Conservation (phyloP, 2,888 invertebrate genomes). For the Antitype chi region DNA sequence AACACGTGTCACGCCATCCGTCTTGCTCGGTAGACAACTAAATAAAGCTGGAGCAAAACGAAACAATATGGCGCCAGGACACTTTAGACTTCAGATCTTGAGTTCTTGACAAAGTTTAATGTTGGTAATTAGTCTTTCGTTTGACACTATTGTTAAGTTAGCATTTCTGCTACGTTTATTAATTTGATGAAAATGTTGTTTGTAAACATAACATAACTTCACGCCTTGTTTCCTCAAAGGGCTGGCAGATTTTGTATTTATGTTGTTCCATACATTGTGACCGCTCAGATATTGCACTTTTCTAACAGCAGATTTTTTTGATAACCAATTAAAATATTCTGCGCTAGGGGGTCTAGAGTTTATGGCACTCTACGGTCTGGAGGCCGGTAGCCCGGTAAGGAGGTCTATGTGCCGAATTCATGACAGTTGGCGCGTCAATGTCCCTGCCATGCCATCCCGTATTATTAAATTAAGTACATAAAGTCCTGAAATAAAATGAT, state of each 20-base stretch:
- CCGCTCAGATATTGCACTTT: no score
- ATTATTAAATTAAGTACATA: no score
- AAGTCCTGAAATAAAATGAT: background rate
- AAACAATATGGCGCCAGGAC: constrained; percentile 58
- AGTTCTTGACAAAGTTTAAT: constrained; percentile 30
- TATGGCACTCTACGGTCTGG: no score
- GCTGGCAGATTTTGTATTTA: background rate
- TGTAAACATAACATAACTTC: background rate
- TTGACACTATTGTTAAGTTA: constrained; percentile 8
- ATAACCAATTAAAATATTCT: no score
- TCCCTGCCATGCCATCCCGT: no score
- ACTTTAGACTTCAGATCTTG: constrained; percentile 34
- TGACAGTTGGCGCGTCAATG: no score
- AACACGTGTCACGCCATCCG: constrained; percentile 61
- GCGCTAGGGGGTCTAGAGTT: no score
- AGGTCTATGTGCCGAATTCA: no score
- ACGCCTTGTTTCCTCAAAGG: background rate
- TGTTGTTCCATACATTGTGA: no score
- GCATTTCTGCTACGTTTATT: constrained; percentile 1
- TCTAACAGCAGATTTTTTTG: no score
- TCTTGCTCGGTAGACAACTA: constrained; percentile 57
- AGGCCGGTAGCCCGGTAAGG: no score
- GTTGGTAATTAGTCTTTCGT: constrained; percentile 31
- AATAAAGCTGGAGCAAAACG: constrained; percentile 53
- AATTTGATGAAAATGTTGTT: constrained; percentile 3